A percentile compares a stretch with the other conserved stretches of the same genome.
Evolutionary conservation across 2,888 invertebrate species (phyloP).

Genomic region (Ophion ellenae): DNA sequence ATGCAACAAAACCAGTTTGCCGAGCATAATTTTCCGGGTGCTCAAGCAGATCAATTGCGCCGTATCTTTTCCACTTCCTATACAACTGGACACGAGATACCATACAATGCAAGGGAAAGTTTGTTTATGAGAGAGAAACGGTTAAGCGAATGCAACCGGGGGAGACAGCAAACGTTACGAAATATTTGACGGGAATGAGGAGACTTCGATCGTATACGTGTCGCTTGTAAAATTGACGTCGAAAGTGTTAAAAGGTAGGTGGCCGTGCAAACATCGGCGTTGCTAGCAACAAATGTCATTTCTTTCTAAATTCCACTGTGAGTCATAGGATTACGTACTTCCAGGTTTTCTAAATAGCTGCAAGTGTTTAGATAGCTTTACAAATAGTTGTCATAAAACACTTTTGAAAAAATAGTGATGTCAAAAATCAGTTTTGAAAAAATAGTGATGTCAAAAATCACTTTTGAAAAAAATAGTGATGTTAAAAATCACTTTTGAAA

Average conservation of each 20-base stretch:
- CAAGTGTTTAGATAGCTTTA: not conserved
- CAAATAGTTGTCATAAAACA: not conserved
- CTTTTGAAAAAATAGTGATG: too few relatives aligned
- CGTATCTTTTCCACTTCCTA: slow-evolving; percentile 27
- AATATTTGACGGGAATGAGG: slow-evolving; percentile 20
- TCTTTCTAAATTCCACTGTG: slow-evolving; percentile 16
- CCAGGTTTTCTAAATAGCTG: not conserved
- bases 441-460: too few relatives aligned
- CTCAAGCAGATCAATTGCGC: slow-evolving; percentile 27
- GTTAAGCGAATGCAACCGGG: too few relatives aligned
- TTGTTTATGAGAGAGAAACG: not conserved
- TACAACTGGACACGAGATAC: not conserved
- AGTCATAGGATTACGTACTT: slow-evolving; percentile 11
- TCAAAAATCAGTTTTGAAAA: too few relatives aligned
- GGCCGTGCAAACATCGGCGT: slow-evolving; percentile 7
- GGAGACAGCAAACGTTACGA: slow-evolving; percentile 14
- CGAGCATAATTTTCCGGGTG: slow-evolving; percentile 43
- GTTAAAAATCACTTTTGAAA: too few relatives aligned
- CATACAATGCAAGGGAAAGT: slow-evolving; percentile 17
- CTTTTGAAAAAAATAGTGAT: too few relatives aligned
- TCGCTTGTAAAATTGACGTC: slow-evolving; percentile 19
- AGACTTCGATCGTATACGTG: slow-evolving; percentile 20
- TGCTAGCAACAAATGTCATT: slow-evolving; percentile 46
- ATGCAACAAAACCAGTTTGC: slow-evolving; percentile 41
- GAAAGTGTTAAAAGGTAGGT: slow-evolving; percentile 42